Conservation (phyloP, 2,797 vertebrate species). For the Sphaeramia orbicularis region DNA sequence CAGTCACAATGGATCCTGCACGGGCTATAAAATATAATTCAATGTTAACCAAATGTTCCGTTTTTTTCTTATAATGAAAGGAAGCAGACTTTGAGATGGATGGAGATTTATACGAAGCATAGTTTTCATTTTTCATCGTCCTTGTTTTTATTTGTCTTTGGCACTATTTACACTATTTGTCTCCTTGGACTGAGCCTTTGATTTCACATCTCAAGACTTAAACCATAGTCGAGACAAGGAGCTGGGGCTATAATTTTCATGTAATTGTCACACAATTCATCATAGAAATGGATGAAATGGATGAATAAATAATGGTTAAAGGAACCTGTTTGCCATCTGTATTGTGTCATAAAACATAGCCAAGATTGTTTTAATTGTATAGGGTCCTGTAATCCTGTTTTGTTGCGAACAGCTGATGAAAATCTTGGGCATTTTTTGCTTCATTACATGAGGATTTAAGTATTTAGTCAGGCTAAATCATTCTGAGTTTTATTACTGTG, state of each 20-base stretch:
- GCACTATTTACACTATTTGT: conserved; percentile 26
- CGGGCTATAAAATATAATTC: conserved; percentile 33
- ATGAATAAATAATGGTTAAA: conserved; percentile 7
- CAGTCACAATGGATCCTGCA: neutral
- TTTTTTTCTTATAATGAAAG: conserved; percentile 3
- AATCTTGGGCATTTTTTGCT: conserved; percentile 3
- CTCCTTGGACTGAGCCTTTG: conserved; percentile 31
- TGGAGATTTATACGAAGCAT: conserved; percentile 23
- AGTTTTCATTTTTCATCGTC: conserved; percentile 21
- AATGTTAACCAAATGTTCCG: conserved; percentile 40
- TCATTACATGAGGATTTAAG: conserved; percentile 8
- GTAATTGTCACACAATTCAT: conserved; percentile 17
- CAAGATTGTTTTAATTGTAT: neutral
- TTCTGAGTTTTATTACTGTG: neutral
- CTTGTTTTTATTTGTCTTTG: conserved; percentile 37
- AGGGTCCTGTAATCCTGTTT: conserved; percentile 23
- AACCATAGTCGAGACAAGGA: conserved; percentile 20
- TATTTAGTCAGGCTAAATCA: neutral
- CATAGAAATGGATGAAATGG: neutral
- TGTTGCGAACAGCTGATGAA: conserved; percentile 29
- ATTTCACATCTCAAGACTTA: conserved; percentile 21
- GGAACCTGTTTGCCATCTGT: neutral
- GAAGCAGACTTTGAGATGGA: conserved; percentile 6
- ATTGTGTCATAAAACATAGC: neutral
- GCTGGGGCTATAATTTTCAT: conserved; percentile 12